Percentiles rank a stretch among this genome's conserved stretches.
Evolutionary conservation across 2,797 vertebrate genomes (phyloP).

Genomic region (Syncerus caffer): DNA sequence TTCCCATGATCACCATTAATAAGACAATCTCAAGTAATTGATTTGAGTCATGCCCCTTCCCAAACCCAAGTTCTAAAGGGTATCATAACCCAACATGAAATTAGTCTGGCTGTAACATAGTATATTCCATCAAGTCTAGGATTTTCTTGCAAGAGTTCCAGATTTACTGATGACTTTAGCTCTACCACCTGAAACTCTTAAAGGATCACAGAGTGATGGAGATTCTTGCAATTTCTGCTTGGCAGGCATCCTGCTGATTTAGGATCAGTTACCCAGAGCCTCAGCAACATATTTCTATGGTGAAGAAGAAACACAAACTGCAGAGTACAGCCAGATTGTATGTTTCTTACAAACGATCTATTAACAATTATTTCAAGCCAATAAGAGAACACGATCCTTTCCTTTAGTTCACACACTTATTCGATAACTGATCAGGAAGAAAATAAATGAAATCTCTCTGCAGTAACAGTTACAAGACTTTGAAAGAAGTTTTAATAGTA

Average conservation of each 20-base stretch:
- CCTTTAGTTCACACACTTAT: conserved; percentile 70
- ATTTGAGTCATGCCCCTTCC: neutral
- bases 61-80: neutral
- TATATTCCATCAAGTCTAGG: neutral
- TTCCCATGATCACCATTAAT: conserved; percentile 39
- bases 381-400: conserved; percentile 67
- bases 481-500: conserved; percentile 41
- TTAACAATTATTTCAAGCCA: conserved; percentile 67
- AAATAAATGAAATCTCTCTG: conserved; percentile 65
- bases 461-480: conserved; percentile 48
- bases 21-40: conserved; percentile 27
- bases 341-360: conserved; percentile 65
- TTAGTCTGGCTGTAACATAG: neutral
- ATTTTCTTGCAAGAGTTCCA: conserved; percentile 2
- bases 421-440: conserved; percentile 68
- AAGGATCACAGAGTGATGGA: neutral
- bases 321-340: conserved; percentile 47
- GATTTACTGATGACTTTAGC: neutral
- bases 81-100: conserved; percentile 19
- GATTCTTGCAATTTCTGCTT: conserved; percentile 42
- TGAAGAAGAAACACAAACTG: conserved; percentile 55
- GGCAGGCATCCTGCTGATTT: neutral
- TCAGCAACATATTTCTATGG: conserved; percentile 60
- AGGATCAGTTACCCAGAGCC: conserved; percentile 1
- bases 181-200: conserved; percentile 40